Base-by-base conservation (phyloP, 2,888 invertebrate genomes). In the Epistrophe grossulariae region DNA sequence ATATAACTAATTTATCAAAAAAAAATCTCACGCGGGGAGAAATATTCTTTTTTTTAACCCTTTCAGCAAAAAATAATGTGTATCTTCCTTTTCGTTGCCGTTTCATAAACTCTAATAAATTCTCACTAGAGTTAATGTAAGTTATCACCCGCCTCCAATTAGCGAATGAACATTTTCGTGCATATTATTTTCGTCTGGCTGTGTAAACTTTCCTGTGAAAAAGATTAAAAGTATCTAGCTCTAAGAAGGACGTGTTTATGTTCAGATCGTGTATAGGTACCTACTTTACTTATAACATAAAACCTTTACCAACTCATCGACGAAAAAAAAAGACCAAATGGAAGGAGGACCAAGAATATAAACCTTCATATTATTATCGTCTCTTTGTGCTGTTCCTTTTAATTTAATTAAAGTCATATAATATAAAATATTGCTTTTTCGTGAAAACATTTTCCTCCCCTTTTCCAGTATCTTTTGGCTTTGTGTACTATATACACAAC, bases 331-430 rank as follows among this genome's bases (percentile, higher is more conserved):
- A 62, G 38, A 10, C 15, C 35, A 64, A 55, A 43, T n/a, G 45
- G 24, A 60, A 38, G 17, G 15, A 35, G 66, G 48, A 64, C n/a
- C 13, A 62, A 31, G 57, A 38, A 52, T 73, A 71, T 70, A 79
- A 73, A 72, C 43, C 74, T 76, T 76, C 64, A 66, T 76, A 79
- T 79, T 79, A 76, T 24, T 24, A 24, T 71, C 79, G 57, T 84
- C 60, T 78, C 79, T 76, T 84, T 79, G 74, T 76, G 66, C 59
- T 76, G 57, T 84, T 79, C 84, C 84, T 84, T 84, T 84, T 84
- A 84, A 84, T 80, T 84, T 84, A 84, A 84, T 84, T 84, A 84
- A 84, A 84, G 79, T 76, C 84, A 84, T 84, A 84, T 79, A 84
- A 84, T 76, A 84, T 84, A 84, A 84, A 80, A 84, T 84, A 84